Evolutionary conservation across 2,888 invertebrate species (phyloP).

Genomic region (Zaprionus lineosus): DNA sequence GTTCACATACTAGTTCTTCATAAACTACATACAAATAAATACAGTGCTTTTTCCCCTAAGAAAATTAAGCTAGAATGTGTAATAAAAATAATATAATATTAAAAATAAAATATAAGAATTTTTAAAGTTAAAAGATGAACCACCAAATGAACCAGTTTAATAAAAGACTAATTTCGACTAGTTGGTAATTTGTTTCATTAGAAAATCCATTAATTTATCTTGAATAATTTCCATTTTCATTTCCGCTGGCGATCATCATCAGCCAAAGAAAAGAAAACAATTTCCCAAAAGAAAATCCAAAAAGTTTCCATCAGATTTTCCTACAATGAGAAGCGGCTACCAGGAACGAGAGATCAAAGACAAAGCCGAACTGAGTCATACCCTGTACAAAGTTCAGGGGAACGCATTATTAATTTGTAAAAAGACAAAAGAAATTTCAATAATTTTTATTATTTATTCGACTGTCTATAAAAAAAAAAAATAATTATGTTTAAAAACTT

Average conservation of each 20-base stretch:
- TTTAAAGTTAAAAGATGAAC: not conserved
- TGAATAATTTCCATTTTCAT: slow-evolving; percentile 21
- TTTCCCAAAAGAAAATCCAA: slow-evolving; percentile 60
- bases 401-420: no score
- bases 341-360: no score
- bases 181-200: slow-evolving; percentile 53
- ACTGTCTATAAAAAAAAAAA: slow-evolving; percentile 3
- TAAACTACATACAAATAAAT: no score
- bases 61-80: no score
- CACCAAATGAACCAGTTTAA: not conserved
- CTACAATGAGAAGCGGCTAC: slow-evolving; percentile 25
- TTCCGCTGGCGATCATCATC: slow-evolving; percentile 13
- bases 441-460: no score
- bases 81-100: not conserved
- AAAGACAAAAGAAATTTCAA: no score
- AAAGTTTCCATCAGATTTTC: slow-evolving; percentile 46
- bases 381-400: slow-evolving; percentile 17
- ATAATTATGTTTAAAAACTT: not conserved
- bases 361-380: no score
- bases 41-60: no score
- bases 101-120: not conserved
- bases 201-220: slow-evolving; percentile 49
- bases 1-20: no score
- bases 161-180: slow-evolving; percentile 25
- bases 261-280: slow-evolving; percentile 57